Conservation (phyloP, 2,888 invertebrate species). For the Aquatica leii region DNA sequence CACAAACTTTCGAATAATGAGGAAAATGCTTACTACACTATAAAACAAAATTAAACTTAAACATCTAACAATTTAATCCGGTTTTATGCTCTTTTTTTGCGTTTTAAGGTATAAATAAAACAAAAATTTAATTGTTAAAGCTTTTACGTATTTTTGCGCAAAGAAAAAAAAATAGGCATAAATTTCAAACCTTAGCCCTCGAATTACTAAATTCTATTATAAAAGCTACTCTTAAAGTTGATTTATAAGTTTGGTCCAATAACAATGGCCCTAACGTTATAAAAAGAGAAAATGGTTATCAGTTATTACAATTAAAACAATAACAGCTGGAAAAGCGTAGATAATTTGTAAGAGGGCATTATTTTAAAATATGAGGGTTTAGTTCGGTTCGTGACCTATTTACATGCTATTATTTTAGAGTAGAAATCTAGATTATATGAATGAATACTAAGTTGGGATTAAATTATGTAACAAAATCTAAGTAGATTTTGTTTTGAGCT, state of each 20-base stretch:
- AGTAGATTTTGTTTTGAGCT: constrained; percentile 12
- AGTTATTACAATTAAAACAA: constrained; percentile 26
- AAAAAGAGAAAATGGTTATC: constrained; percentile 24
- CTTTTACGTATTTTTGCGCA: constrained; percentile 9
- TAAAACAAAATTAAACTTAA: too few species aligned
- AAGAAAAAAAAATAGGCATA: background rate
- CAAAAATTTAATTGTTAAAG: background rate
- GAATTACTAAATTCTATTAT: constrained; percentile 8
- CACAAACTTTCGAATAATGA: too few species aligned
- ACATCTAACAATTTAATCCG: too few species aligned
- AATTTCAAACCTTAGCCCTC: constrained; percentile 1
- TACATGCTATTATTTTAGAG: constrained; percentile 26
- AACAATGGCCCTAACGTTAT: constrained; percentile 12
- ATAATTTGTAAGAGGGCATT: constrained; percentile 27
- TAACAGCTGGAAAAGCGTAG: constrained; percentile 25
- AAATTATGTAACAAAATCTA: constrained; percentile 14
- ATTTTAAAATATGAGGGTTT: constrained; percentile 25
- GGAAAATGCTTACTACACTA: too few species aligned
- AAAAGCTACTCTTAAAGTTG: constrained; percentile 1
- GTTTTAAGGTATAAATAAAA: too few species aligned
- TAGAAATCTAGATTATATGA: constrained; percentile 27
- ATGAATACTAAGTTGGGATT: constrained; percentile 29
- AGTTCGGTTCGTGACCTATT: constrained; percentile 28
- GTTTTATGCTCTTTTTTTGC: too few species aligned
- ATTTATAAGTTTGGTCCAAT: constrained; percentile 1